A percentile compares a stretch with the other conserved stretches of the same genome.
Evolutionary conservation across 2,888 invertebrate species (phyloP).

Genomic region (Piscicola geometra): DNA sequence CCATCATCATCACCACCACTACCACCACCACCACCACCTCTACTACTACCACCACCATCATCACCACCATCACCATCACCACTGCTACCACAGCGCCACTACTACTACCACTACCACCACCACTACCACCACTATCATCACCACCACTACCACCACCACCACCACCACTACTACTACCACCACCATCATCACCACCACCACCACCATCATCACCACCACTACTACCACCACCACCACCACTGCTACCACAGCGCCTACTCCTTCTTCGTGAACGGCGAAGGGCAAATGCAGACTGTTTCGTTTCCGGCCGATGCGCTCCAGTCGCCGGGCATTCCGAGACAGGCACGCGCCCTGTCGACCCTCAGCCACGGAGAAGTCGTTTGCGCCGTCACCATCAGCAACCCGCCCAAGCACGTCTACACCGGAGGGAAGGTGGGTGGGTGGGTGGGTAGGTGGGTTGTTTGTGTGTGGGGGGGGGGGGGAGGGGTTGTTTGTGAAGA

Average conservation of each 20-base stretch:
- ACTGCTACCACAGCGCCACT: slow-evolving; percentile 63
- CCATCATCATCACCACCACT: background rate
- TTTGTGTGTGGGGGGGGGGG: background rate
- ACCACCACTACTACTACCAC: background rate
- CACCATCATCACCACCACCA: slow-evolving; percentile 6
- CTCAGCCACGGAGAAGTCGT: slow-evolving; percentile 93
- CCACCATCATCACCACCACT: background rate
- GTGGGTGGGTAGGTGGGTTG: no score
- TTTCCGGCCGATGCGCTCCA: slow-evolving; percentile 89
- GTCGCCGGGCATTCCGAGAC: slow-evolving; percentile 87
- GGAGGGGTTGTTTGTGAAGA: no score
- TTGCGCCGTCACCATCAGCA: slow-evolving; percentile 88
- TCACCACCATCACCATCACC: background rate
- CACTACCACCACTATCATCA: background rate
- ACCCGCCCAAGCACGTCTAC: slow-evolving; percentile 62
- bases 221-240: slow-evolving; percentile 38
- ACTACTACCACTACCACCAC: background rate
- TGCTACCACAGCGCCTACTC: slow-evolving; percentile 75
- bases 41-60: background rate
- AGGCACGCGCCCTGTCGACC: slow-evolving; percentile 81
- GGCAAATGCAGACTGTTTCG: slow-evolving; percentile 71
- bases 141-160: background rate
- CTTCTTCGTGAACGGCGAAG: slow-evolving; percentile 73
- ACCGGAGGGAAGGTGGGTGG: slow-evolving; percentile 77
- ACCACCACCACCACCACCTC: background rate